Base-by-base conservation (phyloP, 2,888 invertebrate species). In the Chrysomela aeneicollis region DNA sequence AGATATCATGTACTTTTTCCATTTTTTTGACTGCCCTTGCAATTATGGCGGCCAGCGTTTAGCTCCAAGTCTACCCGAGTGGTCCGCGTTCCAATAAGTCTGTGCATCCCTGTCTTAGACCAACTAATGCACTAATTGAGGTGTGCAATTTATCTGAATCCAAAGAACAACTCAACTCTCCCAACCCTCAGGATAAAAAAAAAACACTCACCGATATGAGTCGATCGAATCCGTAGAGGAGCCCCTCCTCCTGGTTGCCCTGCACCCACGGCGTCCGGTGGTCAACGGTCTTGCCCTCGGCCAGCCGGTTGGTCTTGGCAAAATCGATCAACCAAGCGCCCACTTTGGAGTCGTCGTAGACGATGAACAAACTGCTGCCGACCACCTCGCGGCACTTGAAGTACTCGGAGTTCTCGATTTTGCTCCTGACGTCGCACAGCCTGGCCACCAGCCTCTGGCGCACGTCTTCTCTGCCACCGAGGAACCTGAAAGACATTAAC, bases 251-350 rank as follows among this genome's bases (percentile, higher is more conserved):
- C 79, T 94, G 93, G 82, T 98, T 98, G n/a, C 97, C 98, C 72
- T 94, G 90, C 66, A 87, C 81, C 98, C 98, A 98, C 12, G 89
- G 85, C 6, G 86, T 85, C 62, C 95, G 87, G 81, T 98, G 98
- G 71, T 90, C 89, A 15, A 98, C 87, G 55, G 83, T 84, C 21
- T 86, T 75, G 9, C 89, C 90, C 19, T 89, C 86, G 0, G 93
- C 91, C 52, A 97, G 84, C 59, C 87, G 86, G 59, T 92, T 87
- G 0, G 96, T 95, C 81, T 98, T 98, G 53, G 97, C 97, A 80
- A 98, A 98, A 81, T 98, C 98, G 68, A 98, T 98, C 73, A 98
- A 86, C 98, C 98, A 98, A 6, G 92, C 95, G 21, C 96, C 96
- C 35, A 93, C 92, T 76, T 91, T 91, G 66, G 89, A 88, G 64